A percentile compares a stretch with the other conserved stretches of the same genome.
Evolutionary conservation across 2,113 vertebrate genomes (phyloP).

Genomic region (Chloebia gouldiae): DNA sequence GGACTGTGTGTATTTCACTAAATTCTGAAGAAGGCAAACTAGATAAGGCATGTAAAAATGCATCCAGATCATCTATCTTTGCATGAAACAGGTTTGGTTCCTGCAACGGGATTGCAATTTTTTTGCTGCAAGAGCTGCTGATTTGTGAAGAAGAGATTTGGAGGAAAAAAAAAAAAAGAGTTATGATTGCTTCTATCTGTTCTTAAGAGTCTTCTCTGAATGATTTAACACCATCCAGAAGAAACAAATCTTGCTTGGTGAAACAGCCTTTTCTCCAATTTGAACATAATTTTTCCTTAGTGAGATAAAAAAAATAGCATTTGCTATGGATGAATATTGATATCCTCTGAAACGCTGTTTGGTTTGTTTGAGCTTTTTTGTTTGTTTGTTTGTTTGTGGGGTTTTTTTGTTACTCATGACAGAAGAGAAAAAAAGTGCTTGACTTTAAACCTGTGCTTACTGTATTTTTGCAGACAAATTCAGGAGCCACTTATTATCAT

Average conservation of each 20-base stretch:
- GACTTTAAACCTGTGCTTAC: background rate
- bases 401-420: background rate
- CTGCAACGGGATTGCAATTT: background rate
- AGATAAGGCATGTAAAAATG: background rate
- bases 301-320: background rate
- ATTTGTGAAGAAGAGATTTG: background rate
- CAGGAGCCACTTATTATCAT: background rate
- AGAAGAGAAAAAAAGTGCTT: background rate
- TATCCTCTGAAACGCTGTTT: background rate
- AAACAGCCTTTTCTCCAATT: background rate
- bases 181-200: background rate
- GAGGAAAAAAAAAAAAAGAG: background rate
- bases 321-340: background rate
- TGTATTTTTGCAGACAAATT: background rate
- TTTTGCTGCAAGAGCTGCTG: background rate
- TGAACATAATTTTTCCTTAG: background rate
- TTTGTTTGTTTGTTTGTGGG: background rate
- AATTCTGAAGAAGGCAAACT: background rate
- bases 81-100: background rate
- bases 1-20: background rate
- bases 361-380: background rate
- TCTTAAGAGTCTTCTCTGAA: background rate
- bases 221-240: background rate
- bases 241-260: background rate
- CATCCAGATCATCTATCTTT: background rate